These are phyloP conservation scores for Habrosyne pyritoides DNA, from an alignment of 2,888 invertebrate species.

Conservation along the genomic window DNA sequence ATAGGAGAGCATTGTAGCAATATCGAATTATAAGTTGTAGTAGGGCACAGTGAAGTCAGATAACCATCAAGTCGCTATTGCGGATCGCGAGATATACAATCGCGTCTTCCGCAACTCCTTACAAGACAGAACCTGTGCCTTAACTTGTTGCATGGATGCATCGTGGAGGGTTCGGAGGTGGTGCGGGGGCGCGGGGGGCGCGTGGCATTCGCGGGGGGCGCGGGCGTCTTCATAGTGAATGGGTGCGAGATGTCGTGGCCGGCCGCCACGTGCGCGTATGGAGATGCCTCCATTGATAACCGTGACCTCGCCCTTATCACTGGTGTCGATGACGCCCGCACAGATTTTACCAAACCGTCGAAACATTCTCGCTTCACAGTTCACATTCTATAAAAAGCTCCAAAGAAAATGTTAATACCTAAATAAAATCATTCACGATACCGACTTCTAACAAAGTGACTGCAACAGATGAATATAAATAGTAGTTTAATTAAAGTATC, in stretches of 20 bases:
- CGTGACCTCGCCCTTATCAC: constrained; percentile 80
- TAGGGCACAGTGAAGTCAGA: background rate
- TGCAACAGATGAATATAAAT: too few species aligned
- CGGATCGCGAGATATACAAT: constrained; percentile 39
- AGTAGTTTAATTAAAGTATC: too few species aligned
- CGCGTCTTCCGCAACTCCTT: constrained; percentile 65
- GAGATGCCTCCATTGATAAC: constrained; percentile 81
- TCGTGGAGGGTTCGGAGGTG: constrained; percentile 64
- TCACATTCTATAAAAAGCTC: background rate
- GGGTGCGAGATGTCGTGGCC: constrained; percentile 82
- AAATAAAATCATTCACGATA: too few species aligned
- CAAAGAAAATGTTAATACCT: background rate
- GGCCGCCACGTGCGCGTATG: constrained; percentile 79
- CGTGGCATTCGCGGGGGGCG: constrained; percentile 39
- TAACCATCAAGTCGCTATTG: constrained; percentile 9
- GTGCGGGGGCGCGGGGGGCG: constrained; percentile 39
- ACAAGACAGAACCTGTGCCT: constrained; percentile 70
- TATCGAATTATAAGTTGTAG: background rate
- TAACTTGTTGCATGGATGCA: constrained; percentile 83
- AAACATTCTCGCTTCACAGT: constrained; percentile 14
- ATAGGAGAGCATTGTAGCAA: background rate
- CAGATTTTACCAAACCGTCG: constrained; percentile 35
- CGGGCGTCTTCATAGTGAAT: constrained; percentile 81
- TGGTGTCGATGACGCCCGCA: constrained; percentile 58
- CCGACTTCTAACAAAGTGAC: too few species aligned